These are phyloP conservation scores for Gerris buenoi DNA, from an alignment of 1,140 invertebrate genomes.

Conservation along the genomic window DNA sequence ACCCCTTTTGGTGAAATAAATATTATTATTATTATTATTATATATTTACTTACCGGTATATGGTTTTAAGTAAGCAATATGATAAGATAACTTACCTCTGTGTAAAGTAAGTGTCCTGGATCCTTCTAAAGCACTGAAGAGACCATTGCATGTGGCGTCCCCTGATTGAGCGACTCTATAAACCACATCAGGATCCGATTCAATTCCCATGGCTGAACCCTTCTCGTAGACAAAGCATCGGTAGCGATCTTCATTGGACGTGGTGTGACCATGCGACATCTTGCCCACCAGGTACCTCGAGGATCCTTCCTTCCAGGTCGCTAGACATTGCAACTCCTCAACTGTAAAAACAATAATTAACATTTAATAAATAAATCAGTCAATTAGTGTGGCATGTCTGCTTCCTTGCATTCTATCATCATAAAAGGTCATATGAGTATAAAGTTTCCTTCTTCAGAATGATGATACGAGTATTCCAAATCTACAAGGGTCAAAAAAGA, in stretches of 20 bases:
- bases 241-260: constrained; percentile 78
- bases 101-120: constrained; percentile 39
- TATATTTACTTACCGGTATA: no score
- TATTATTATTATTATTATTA: no score
- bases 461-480: no score
- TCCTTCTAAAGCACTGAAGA: constrained; percentile 40
- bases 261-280: constrained; percentile 63
- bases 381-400: no score
- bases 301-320: constrained; percentile 47
- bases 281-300: constrained; percentile 43
- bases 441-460: no score
- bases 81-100: constrained; percentile 34
- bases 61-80: no score
- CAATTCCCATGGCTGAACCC: constrained; percentile 21
- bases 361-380: background rate
- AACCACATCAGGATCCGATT: constrained; percentile 18
- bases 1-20: no score
- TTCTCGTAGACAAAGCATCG: constrained; percentile 84
- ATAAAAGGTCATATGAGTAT: no score
- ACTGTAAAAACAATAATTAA: constrained; percentile 31
- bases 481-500: no score
- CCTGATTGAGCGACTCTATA: constrained; percentile 51
- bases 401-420: no score
- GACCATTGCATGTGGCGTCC: constrained; percentile 43
- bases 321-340: constrained; percentile 47